Conservation (phyloP, 92 coral and sea anemone species). For the Porites cylindrica region DNA sequence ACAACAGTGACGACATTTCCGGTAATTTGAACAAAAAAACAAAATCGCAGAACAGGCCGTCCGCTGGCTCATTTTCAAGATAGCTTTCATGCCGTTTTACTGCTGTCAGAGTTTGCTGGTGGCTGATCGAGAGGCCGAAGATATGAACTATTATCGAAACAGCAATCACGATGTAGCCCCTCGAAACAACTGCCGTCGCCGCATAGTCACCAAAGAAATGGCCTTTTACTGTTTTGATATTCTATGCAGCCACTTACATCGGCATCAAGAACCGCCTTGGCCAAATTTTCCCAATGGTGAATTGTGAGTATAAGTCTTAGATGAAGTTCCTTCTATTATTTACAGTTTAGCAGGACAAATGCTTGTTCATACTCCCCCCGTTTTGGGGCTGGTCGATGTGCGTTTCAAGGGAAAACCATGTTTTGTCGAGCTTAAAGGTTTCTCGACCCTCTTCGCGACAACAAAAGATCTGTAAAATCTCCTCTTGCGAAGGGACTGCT, state of each 20-base stretch:
- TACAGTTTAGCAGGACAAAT: background rate
- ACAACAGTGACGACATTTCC: constrained; percentile 52
- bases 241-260: constrained; percentile 90
- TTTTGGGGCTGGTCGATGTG: background rate
- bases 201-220: constrained; percentile 96
- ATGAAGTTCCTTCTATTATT: background rate
- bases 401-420: background rate
- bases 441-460: constrained; percentile 12
- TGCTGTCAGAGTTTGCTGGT: constrained; percentile 94
- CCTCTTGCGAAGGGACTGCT: constrained; percentile 7
- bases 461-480: constrained; percentile 23
- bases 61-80: constrained; percentile 69
- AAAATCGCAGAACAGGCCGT: constrained; percentile 56
- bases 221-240: constrained; percentile 98
- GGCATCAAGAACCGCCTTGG: constrained; percentile 91
- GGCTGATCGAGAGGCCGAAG: constrained; percentile 83
- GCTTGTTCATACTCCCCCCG: background rate
- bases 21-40: constrained; percentile 43
- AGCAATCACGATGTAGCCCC: constrained; percentile 79
- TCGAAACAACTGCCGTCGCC: constrained; percentile 77
- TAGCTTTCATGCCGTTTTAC: constrained; percentile 87
- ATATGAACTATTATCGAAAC: constrained; percentile 89
- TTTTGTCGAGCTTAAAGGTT: background rate
- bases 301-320: constrained; percentile 78
- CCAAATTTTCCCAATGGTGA: constrained; percentile 98